A percentile compares a stretch with the other conserved stretches of the same genome.
phyloP scores from a whole-genome alignment of 2,888 invertebrate genomes.

The Scaptomyza flava region DNA sequence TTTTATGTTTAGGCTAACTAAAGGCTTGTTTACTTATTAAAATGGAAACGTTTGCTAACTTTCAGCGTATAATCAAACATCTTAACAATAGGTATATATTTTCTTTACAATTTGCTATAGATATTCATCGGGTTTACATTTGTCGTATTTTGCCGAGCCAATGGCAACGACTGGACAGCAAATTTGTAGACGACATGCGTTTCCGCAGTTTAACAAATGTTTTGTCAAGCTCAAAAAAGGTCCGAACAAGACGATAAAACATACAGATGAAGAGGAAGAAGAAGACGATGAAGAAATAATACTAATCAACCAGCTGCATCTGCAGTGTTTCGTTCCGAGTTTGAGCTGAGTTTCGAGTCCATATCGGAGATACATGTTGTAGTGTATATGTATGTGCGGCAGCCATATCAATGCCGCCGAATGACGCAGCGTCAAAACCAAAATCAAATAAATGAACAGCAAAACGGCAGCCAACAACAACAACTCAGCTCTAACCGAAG shows the following conservation, averaged over 20 bases:
- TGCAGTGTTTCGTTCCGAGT: constrained; percentile 28
- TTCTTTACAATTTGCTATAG: background rate
- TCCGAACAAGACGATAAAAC: constrained; percentile 46
- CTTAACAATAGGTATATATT: background rate
- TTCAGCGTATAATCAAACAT: background rate
- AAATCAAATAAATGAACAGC: constrained; percentile 73
- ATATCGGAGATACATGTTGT: constrained; percentile 42
- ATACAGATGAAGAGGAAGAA: constrained; percentile 9
- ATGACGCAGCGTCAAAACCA: constrained; percentile 77
- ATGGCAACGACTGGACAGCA: constrained; percentile 36
- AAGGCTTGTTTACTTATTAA: background rate
- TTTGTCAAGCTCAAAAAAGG: constrained; percentile 75
- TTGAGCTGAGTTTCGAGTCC: constrained; percentile 31
- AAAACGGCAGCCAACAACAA: constrained; percentile 61
- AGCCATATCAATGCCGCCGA: constrained; percentile 72
- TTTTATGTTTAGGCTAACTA: background rate
- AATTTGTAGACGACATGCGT: constrained; percentile 74
- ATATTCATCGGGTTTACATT: constrained; percentile 25
- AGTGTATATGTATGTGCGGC: constrained; percentile 41
- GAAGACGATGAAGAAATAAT: constrained; percentile 15
- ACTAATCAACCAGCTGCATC: constrained; percentile 64
- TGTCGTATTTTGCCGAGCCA: constrained; percentile 33
- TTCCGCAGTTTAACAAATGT: constrained; percentile 78
- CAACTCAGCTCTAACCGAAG: constrained; percentile 49
- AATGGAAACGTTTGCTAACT: background rate